Conservation (phyloP, 2,113 vertebrate species). For the Otolemur garnettii region DNA sequence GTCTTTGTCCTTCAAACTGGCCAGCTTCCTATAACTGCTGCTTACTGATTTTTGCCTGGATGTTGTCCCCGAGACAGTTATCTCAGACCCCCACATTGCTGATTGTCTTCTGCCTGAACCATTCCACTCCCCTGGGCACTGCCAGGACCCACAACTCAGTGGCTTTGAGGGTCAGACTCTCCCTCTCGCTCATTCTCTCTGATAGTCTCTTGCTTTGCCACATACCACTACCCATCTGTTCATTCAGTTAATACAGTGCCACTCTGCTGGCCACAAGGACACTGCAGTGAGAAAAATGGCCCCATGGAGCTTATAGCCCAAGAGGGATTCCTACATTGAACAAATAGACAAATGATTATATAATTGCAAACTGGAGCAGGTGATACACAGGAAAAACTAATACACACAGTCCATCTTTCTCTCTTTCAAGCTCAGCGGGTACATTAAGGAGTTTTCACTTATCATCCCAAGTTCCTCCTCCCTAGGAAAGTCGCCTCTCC, state of each 20-base stretch:
- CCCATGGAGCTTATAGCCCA: neutral
- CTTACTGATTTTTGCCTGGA: neutral
- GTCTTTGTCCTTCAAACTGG: neutral
- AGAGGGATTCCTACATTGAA: neutral
- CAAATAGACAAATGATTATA: neutral
- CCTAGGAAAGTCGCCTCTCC: neutral
- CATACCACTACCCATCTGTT: neutral
- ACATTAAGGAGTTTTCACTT: neutral
- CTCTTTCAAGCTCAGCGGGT: neutral
- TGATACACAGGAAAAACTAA: neutral
- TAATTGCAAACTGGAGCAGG: neutral
- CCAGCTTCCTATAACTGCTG: neutral
- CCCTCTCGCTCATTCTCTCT: neutral
- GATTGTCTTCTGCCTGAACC: neutral
- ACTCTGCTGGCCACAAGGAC: neutral
- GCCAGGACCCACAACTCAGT: neutral
- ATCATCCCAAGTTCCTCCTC: neutral
- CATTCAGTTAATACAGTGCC: neutral
- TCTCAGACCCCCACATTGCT: neutral
- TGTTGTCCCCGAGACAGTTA: neutral
- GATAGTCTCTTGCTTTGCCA: neutral
- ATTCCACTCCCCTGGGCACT: neutral
- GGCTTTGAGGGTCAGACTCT: neutral
- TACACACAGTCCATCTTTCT: neutral
- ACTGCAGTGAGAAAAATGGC: neutral